phyloP scores from a whole-genome alignment of 2,113 vertebrate genomes.

The Agapornis roseicollis region DNA sequence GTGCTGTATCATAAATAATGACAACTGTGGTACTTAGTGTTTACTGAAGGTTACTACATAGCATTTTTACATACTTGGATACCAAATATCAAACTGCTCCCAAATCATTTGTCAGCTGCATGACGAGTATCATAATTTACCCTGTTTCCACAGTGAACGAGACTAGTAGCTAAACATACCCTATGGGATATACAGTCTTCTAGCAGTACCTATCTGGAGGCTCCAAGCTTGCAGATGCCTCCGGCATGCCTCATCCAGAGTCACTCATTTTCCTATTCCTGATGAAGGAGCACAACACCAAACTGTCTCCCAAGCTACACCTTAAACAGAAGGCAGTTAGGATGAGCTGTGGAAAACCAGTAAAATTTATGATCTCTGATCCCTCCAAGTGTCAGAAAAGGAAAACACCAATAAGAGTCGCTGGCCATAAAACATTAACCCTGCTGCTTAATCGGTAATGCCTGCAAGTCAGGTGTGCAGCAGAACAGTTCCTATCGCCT shows the following conservation, averaged over 20 bases:
- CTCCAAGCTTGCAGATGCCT: neutral
- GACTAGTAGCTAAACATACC: neutral
- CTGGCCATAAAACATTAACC: neutral
- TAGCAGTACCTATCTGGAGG: neutral
- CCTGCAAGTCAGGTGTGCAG: neutral
- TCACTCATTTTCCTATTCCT: neutral
- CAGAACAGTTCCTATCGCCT: neutral
- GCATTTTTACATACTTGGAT: neutral
- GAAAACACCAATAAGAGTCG: neutral
- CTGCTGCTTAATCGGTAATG: fast-evolving
- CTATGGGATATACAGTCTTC: neutral
- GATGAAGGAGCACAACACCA: neutral
- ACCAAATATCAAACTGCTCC: neutral
- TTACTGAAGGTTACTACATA: neutral
- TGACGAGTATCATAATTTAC: neutral
- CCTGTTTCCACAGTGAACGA: neutral
- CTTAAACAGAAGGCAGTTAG: neutral
- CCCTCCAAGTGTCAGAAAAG: neutral
- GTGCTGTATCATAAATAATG: neutral
- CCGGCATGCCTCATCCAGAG: neutral
- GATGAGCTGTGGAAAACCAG: neutral
- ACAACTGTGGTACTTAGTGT: neutral
- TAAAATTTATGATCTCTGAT: neutral
- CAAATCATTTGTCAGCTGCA: neutral
- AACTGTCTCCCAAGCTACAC: neutral